Evolutionary conservation across 2,797 vertebrate genomes (phyloP).

Genomic region (Pitangus sulphuratus): DNA sequence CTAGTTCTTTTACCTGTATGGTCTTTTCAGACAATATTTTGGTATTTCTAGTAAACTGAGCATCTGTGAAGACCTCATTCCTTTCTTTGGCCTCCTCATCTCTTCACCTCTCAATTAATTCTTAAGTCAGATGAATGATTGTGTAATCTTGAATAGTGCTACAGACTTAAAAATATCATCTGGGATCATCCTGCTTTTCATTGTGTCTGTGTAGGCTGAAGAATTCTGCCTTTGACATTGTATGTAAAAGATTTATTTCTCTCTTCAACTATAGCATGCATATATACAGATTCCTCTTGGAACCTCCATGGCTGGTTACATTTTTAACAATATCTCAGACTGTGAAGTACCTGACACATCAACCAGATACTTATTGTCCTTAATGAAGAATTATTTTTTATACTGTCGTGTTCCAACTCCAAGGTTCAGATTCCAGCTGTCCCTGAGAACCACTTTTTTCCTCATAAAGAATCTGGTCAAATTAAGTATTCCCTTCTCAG

Average conservation of each 20-base stretch:
- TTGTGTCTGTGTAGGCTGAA: conserved; percentile 77
- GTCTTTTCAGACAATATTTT: neutral
- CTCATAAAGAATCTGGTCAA: neutral
- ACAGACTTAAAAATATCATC: conserved; percentile 75
- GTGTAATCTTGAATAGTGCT: conserved; percentile 66
- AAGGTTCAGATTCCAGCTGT: neutral
- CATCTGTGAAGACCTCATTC: neutral
- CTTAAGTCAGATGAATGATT: conserved; percentile 56
- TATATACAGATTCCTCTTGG: conserved; percentile 25
- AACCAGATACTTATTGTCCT: conserved; percentile 30
- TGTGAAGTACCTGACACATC: neutral
- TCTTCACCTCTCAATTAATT: neutral
- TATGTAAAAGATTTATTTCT: conserved; percentile 72
- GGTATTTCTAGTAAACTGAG: neutral
- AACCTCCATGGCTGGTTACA: neutral
- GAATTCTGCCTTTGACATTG: conserved; percentile 66
- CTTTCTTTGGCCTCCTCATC: neutral
- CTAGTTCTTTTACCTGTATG: neutral
- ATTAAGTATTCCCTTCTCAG: neutral
- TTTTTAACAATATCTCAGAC: neutral
- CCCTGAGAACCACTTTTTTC: neutral
- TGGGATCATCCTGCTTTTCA: conserved; percentile 74
- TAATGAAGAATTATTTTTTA: neutral
- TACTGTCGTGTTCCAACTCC: neutral
- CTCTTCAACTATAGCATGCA: conserved; percentile 35